Conservation (phyloP, 2,888 invertebrate species). For the Trisateles emortualis region DNA sequence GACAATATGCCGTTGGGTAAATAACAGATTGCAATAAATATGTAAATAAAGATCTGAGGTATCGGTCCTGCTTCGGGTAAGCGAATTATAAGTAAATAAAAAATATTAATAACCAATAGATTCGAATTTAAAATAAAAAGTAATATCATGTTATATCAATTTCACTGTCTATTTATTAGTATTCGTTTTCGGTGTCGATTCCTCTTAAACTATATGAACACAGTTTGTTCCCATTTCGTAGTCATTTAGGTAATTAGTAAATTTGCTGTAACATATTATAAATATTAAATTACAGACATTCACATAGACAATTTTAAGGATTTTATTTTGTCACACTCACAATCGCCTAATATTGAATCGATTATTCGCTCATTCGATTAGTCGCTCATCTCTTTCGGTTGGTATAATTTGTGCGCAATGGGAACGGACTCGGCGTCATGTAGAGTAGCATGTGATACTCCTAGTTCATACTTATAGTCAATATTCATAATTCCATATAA, state of each 20-base stretch:
- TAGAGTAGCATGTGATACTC: slow-evolving; percentile 84
- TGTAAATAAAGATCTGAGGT: slow-evolving; percentile 78
- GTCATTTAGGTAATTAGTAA: slow-evolving; percentile 17
- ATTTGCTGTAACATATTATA: slow-evolving; percentile 11
- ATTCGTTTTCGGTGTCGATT: slow-evolving; percentile 86
- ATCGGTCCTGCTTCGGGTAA: slow-evolving; percentile 76
- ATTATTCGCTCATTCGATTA: slow-evolving; percentile 12
- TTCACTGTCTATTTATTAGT: slow-evolving; percentile 86
- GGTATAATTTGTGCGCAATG: slow-evolving; percentile 59
- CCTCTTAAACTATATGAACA: slow-evolving; percentile 71
- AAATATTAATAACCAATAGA: slow-evolving; percentile 73
- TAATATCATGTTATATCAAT: slow-evolving; percentile 84
- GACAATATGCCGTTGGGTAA: slow-evolving; percentile 64
- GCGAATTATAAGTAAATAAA: slow-evolving; percentile 68
- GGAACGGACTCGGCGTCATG: slow-evolving; percentile 68
- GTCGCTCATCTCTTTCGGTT: slow-evolving; percentile 36
- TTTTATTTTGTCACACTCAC: slow-evolving; percentile 16
- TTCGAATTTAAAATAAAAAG: slow-evolving; percentile 81
- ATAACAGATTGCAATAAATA: slow-evolving; percentile 82
- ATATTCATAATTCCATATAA: slow-evolving; percentile 49
- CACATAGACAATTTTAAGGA: slow-evolving; percentile 12
- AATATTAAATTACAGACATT: slow-evolving; percentile 5
- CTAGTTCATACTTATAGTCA: slow-evolving; percentile 75
- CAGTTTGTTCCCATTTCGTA: slow-evolving; percentile 76
- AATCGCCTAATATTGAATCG: slow-evolving; percentile 33